Evolutionary conservation across 2,113 vertebrate species (phyloP).

Genomic region (Tringa solitaria): DNA sequence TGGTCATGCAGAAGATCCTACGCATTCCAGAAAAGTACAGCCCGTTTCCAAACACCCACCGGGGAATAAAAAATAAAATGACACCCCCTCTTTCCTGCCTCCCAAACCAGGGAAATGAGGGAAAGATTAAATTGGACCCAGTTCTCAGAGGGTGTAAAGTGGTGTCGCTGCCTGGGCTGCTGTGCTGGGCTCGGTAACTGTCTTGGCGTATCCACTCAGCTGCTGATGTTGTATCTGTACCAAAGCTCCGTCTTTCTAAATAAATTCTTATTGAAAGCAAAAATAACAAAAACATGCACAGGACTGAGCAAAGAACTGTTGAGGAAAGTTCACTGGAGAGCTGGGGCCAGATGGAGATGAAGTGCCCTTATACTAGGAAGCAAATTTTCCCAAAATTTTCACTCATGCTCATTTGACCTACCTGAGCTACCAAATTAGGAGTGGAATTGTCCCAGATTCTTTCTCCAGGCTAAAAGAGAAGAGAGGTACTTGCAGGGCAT

Average conservation of each 20-base stretch:
- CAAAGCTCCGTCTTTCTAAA: not conserved
- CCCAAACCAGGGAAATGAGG: not conserved
- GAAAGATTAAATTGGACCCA: not conserved
- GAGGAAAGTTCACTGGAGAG: not conserved
- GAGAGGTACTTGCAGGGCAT: not conserved
- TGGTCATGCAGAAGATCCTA: not conserved
- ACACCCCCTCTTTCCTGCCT: not conserved
- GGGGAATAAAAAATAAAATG: not conserved
- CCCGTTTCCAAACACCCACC: not conserved
- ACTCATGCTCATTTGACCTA: not conserved
- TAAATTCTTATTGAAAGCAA: not conserved
- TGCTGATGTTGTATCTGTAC: not conserved
- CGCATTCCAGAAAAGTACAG: constrained; percentile 20
- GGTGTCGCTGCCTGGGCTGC: not conserved
- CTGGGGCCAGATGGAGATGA: not conserved
- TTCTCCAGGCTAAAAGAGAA: not conserved
- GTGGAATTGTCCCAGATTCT: not conserved
- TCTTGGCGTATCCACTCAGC: not conserved
- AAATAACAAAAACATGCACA: not conserved
- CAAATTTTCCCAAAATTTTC: not conserved
- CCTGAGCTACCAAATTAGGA: not conserved
- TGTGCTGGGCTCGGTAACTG: not conserved
- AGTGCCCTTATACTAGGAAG: not conserved
- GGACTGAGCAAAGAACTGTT: not conserved
- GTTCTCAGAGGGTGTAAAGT: not conserved